These are phyloP conservation scores for Cisticola juncidis DNA, from an alignment of 2,113 vertebrate species.

Conservation along the genomic window DNA sequence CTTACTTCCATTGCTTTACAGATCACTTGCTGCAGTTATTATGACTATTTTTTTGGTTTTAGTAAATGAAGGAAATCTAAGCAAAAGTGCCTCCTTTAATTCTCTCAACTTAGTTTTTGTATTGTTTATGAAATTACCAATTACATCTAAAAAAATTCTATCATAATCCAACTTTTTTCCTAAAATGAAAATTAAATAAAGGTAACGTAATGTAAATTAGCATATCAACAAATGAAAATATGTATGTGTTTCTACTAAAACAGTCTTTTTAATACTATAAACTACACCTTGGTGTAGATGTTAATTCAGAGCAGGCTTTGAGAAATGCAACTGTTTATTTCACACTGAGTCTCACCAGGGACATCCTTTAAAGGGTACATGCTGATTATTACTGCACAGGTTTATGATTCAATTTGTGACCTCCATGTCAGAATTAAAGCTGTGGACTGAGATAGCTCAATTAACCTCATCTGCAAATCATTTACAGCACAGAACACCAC, in stretches of 20 bases:
- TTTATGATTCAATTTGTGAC: slow-evolving; percentile 30
- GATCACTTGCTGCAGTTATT: background rate
- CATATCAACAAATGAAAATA: background rate
- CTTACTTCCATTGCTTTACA: background rate
- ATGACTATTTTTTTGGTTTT: background rate
- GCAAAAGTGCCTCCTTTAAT: background rate
- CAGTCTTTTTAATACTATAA: background rate
- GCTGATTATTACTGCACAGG: background rate
- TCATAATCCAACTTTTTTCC: background rate
- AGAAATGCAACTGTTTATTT: background rate
- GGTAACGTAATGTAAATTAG: background rate
- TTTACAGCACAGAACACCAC: background rate
- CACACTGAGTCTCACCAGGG: background rate
- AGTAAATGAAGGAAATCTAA: background rate
- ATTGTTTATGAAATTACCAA: background rate
- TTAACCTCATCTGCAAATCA: slow-evolving; percentile 52
- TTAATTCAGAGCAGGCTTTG: background rate
- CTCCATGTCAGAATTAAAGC: slow-evolving; percentile 9
- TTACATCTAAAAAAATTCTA: background rate
- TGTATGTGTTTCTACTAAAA: background rate
- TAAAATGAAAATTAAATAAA: background rate
- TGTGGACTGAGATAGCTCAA: background rate
- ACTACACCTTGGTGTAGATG: background rate
- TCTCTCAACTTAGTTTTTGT: background rate
- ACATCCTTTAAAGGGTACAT: background rate